phyloP scores from a whole-genome alignment of 2,888 invertebrate genomes.

The Itoplectis maculator region DNA sequence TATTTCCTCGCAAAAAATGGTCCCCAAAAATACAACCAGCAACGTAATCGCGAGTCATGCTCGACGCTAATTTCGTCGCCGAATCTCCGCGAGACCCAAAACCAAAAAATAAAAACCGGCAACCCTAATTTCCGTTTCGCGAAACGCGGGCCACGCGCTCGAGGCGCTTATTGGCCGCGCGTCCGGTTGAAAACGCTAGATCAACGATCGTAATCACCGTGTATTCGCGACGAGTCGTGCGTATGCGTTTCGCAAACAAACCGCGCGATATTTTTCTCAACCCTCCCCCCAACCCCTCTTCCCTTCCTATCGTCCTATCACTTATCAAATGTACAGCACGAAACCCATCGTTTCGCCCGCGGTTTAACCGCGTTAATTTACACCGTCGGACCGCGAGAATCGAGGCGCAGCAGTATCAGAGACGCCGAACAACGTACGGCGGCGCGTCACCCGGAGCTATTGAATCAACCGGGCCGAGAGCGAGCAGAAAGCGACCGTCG shows the following conservation, averaged over 20 bases:
- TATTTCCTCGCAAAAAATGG: no score
- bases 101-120: no score
- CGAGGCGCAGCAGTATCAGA: conserved; percentile 50
- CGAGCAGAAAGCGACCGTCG: neutral
- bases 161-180: no score
- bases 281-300: no score
- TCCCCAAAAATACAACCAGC: no score
- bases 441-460: conserved; percentile 15
- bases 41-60: no score
- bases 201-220: conserved; percentile 34
- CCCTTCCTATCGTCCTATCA: neutral
- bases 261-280: conserved; percentile 3
- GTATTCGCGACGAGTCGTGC: neutral
- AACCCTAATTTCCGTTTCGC: no score
- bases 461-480: conserved; percentile 1
- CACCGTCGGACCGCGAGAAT: conserved; percentile 47
- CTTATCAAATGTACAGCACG: neutral
- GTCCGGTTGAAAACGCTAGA: conserved; percentile 30
- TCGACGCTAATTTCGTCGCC: no score
- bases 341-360: neutral
- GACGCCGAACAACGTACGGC: neutral
- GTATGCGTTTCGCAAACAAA: conserved; percentile 16
- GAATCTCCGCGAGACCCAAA: no score
- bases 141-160: no score
- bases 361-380: conserved; percentile 36